phyloP scores from a whole-genome alignment of 2,113 vertebrate genomes.

The Oenanthe oenanthe region DNA sequence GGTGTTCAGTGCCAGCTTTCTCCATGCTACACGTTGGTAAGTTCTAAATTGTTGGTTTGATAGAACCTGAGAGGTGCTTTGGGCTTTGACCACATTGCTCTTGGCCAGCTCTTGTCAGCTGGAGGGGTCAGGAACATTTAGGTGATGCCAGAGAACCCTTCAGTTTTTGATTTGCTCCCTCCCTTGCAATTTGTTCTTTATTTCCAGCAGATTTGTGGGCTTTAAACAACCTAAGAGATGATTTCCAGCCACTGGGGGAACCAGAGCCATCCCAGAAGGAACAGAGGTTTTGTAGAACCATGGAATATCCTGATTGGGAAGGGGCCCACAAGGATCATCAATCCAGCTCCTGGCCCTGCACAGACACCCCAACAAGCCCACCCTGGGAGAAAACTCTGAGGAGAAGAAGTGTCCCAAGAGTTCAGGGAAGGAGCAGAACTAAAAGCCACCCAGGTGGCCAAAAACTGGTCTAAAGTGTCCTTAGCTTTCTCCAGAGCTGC shows the following conservation, averaged over 20 bases:
- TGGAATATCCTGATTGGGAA: background rate
- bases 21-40: fast-evolving
- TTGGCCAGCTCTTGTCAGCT: background rate
- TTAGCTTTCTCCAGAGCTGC: background rate
- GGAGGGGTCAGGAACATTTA: background rate
- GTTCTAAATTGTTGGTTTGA: background rate
- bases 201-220: background rate
- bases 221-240: background rate
- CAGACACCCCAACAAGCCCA: background rate
- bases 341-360: background rate
- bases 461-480: background rate
- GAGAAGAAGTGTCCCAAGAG: background rate
- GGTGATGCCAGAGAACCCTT: background rate
- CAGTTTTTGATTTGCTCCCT: background rate
- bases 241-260: background rate
- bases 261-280: background rate
- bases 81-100: background rate
- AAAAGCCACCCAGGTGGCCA: background rate
- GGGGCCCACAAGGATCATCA: background rate
- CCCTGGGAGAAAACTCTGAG: background rate
- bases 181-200: background rate
- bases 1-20: background rate
- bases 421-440: background rate
- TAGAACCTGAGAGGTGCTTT: background rate
- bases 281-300: background rate